These are phyloP conservation scores for Polyommatus iphigenia DNA, from an alignment of 2,888 invertebrate genomes.

Conservation along the genomic window DNA sequence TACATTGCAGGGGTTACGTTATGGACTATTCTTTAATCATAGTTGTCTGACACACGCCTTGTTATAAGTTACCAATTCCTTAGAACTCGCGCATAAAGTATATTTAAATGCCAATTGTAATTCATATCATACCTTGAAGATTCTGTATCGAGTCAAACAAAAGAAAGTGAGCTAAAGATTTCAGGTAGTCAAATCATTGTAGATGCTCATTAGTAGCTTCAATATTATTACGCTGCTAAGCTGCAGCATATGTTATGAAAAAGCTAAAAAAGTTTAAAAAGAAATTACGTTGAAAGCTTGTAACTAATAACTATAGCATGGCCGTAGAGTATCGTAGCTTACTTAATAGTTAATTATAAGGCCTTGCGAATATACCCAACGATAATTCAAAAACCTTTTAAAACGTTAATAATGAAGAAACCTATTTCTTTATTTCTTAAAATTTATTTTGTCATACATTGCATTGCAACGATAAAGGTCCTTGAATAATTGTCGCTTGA, in stretches of 20 bases:
- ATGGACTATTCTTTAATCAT: neutral
- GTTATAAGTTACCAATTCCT: neutral
- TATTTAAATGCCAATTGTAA: neutral
- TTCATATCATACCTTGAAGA: neutral
- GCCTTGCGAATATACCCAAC: neutral
- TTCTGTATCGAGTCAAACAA: neutral
- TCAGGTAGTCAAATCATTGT: neutral
- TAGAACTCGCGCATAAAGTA: neutral
- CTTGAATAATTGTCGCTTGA: constrained; percentile 28
- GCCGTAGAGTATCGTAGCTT: neutral
- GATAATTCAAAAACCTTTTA: neutral
- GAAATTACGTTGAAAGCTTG: neutral
- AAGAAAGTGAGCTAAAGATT: neutral
- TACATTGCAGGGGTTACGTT: neutral
- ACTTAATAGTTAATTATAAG: neutral
- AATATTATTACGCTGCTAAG: too few species aligned
- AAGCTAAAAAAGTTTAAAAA: too few species aligned
- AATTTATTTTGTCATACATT: too few species aligned
- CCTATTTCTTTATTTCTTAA: neutral
- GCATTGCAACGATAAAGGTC: neutral
- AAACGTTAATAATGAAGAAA: neutral
- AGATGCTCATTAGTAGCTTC: neutral
- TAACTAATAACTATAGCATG: neutral
- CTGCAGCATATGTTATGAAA: neutral
- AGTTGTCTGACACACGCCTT: neutral